These are phyloP conservation scores for Philopotamus ludificatus DNA, from an alignment of 1,140 invertebrate genomes.

Conservation along the genomic window DNA sequence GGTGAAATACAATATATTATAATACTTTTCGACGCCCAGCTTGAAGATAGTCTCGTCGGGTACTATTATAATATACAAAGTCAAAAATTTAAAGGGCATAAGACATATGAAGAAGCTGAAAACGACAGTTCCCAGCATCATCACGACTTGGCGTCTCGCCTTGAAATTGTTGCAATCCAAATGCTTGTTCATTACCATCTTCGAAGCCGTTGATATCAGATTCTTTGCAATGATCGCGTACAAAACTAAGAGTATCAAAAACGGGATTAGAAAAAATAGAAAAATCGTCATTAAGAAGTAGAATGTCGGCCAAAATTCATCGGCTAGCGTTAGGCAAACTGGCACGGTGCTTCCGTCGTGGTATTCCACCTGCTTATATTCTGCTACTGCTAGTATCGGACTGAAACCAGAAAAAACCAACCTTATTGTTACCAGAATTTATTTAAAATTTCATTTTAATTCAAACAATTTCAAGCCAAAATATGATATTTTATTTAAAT, in stretches of 20 bases:
- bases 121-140: slow-evolving; percentile 83
- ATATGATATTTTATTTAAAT: too few relatives aligned
- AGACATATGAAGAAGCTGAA: slow-evolving; percentile 84
- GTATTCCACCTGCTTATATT: slow-evolving; percentile 59
- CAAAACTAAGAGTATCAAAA: slow-evolving; percentile 71
- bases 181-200: slow-evolving; percentile 60
- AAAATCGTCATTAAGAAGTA: slow-evolving; percentile 74
- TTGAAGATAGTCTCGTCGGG: slow-evolving; percentile 59
- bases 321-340: slow-evolving; percentile 66
- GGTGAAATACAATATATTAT: slow-evolving; percentile 77
- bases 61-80: slow-evolving; percentile 73
- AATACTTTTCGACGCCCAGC: slow-evolving; percentile 71
- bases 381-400: slow-evolving; percentile 64
- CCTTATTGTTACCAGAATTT: too few relatives aligned
- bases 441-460: too few relatives aligned
- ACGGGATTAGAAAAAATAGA: slow-evolving; percentile 74
- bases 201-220: slow-evolving; percentile 64
- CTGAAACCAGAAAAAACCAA: slow-evolving; percentile 51
- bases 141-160: slow-evolving; percentile 69
- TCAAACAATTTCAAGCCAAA: too few relatives aligned
- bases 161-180: slow-evolving; percentile 62
- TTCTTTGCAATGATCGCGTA: slow-evolving; percentile 77
- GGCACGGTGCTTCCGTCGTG: slow-evolving; percentile 57
- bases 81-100: slow-evolving; percentile 81
- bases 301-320: slow-evolving; percentile 64